Conservation (phyloP, 2,888 invertebrate species). For the Folsomia manolachei region DNA sequence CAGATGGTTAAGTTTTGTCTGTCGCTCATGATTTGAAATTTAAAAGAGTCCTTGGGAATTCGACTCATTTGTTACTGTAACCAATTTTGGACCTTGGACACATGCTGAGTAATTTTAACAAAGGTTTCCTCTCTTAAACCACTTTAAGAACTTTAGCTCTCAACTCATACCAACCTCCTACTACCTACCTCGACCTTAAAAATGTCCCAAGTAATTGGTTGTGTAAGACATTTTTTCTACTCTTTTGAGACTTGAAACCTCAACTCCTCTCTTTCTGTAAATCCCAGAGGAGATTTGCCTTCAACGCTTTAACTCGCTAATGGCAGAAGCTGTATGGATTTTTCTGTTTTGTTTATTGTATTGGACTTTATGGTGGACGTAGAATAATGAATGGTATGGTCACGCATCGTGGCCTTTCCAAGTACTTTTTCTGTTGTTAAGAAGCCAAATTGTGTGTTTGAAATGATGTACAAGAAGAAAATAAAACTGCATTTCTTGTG, state of each 20-base stretch:
- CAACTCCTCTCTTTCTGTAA: not conserved
- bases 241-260: not conserved
- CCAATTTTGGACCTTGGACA: conserved; percentile 6
- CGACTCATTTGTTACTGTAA: not conserved
- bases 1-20: too few relatives aligned
- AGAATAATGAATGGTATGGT: not conserved
- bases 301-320: conserved; percentile 2
- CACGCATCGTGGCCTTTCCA: not conserved
- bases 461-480: not conserved
- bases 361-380: not conserved
- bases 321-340: not conserved
- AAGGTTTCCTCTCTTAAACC: not conserved
- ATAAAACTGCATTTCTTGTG: not conserved
- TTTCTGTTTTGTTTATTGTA: not conserved
- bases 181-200: not conserved
- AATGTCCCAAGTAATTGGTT: conserved; percentile 1
- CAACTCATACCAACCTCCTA: not conserved
- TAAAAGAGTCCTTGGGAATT: not conserved
- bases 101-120: conserved; percentile 2
- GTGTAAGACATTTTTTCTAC: not conserved
- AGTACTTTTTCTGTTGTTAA: not conserved
- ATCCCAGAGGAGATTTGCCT: not conserved
- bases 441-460: not conserved
- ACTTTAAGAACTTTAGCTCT: not conserved
- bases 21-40: not conserved